These are phyloP conservation scores for Thalassoma bifasciatum DNA, from an alignment of 2,113 vertebrate genomes.

Conservation along the genomic window DNA sequence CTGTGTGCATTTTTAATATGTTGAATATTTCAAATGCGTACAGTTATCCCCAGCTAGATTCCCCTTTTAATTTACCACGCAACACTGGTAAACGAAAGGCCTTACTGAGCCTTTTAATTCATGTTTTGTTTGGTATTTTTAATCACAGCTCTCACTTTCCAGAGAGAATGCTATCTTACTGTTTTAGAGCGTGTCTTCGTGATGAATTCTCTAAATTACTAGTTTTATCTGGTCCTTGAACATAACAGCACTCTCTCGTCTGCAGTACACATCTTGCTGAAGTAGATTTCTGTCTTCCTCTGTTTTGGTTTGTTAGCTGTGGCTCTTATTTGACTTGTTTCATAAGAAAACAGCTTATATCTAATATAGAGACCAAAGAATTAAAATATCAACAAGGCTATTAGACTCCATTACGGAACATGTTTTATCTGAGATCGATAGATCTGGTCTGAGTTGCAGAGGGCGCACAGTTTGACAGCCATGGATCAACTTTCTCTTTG, in stretches of 20 bases:
- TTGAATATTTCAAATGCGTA: neutral
- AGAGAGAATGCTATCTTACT: neutral
- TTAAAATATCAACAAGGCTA: fast-evolving
- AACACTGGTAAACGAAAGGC: neutral
- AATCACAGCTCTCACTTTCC: neutral
- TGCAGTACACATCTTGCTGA: neutral
- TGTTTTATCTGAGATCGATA: constrained; percentile 57
- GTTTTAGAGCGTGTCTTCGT: neutral
- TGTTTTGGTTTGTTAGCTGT: neutral
- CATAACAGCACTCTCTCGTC: constrained; percentile 8
- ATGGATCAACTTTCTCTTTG: constrained; percentile 26
- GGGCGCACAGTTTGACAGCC: constrained; percentile 67
- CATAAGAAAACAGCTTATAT: neutral
- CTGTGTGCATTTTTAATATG: neutral
- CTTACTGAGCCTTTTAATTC: neutral
- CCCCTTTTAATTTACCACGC: neutral
- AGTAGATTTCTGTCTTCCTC: neutral
- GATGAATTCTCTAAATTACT: fast-evolving
- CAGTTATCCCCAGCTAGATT: too few relatives aligned
- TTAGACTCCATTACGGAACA: neutral
- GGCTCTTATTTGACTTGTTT: neutral
- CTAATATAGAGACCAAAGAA: too few relatives aligned
- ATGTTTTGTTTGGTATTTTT: neutral
- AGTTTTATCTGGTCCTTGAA: neutral
- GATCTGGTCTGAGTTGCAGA: constrained; percentile 59